Evolutionary conservation across 2,113 vertebrate species (phyloP).

Genomic region (Paramisgurnus dabryanus): DNA sequence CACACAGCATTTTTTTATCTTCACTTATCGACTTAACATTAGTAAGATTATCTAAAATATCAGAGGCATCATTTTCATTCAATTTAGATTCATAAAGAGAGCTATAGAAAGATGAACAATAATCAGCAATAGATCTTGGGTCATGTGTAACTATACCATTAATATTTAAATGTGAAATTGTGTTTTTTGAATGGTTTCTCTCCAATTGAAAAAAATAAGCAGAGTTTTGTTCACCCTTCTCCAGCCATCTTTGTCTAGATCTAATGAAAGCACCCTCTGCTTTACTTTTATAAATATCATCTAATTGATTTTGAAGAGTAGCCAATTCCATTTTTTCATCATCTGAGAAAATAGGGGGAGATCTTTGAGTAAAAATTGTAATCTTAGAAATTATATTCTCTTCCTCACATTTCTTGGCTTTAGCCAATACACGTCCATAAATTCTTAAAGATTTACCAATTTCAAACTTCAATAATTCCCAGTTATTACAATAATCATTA

Average conservation of each 20-base stretch:
- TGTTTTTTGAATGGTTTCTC: neutral
- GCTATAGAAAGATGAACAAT: neutral
- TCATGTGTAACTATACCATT: neutral
- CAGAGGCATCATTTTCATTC: neutral
- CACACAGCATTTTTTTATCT: constrained; percentile 13
- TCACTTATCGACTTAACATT: neutral
- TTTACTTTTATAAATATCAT: neutral
- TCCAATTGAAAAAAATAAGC: neutral
- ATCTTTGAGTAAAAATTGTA: neutral
- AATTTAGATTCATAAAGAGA: neutral
- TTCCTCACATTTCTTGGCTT: neutral
- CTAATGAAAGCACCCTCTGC: neutral
- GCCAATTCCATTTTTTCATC: neutral
- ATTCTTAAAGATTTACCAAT: neutral
- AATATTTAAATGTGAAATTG: neutral
- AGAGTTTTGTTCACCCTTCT: neutral
- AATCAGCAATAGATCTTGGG: neutral
- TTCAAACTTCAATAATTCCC: neutral
- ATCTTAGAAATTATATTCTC: neutral
- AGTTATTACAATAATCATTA: neutral
- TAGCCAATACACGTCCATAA: neutral
- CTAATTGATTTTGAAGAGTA: neutral
- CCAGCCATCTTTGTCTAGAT: neutral
- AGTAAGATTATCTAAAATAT: neutral
- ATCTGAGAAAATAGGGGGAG: neutral